Percentiles rank a stretch among this genome's conserved stretches.
These are phyloP conservation scores for Macroramphosus scolopax DNA, from an alignment of 2,797 vertebrate species.

Conservation along the genomic window DNA sequence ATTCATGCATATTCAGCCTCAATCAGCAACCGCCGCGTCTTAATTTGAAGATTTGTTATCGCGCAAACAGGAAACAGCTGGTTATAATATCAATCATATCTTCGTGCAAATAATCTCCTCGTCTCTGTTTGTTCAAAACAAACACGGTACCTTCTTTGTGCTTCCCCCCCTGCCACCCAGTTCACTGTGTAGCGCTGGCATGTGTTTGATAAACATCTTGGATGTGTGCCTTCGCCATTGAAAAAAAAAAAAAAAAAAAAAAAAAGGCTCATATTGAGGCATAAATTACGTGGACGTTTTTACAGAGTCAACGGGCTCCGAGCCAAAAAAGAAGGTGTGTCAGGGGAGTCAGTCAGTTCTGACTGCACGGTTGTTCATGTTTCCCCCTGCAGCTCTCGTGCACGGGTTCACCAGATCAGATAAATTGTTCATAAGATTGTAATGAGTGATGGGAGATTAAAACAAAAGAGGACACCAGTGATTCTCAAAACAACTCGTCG, in stretches of 20 bases:
- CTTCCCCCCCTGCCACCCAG: slow-evolving; percentile 51
- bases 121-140: slow-evolving; percentile 64
- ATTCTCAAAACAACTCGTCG: no score
- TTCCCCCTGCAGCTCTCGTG: slow-evolving; percentile 44
- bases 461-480: no score
- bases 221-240: slow-evolving; percentile 59
- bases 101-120: slow-evolving; percentile 62
- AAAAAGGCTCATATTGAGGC: slow-evolving; percentile 67
- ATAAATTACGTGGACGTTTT: slow-evolving; percentile 74
- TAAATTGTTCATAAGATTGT: slow-evolving; percentile 55
- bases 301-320: slow-evolving; percentile 62
- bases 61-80: slow-evolving; percentile 48
- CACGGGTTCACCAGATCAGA: slow-evolving; percentile 59
- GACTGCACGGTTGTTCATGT: slow-evolving; percentile 68
- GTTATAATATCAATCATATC: slow-evolving; percentile 53
- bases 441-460: slow-evolving; percentile 48
- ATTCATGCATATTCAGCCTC: no score
- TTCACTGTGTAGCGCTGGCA: slow-evolving; percentile 47
- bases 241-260: slow-evolving; percentile 41
- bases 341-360: slow-evolving; percentile 53
- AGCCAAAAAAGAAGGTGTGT: slow-evolving; percentile 77
- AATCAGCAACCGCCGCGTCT: no score
- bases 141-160: slow-evolving; percentile 49
- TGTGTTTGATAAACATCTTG: slow-evolving; percentile 71
- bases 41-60: slow-evolving; percentile 10